These are phyloP conservation scores for Cydia fagiglandana DNA, from an alignment of 1,140 invertebrate species.

Conservation along the genomic window DNA sequence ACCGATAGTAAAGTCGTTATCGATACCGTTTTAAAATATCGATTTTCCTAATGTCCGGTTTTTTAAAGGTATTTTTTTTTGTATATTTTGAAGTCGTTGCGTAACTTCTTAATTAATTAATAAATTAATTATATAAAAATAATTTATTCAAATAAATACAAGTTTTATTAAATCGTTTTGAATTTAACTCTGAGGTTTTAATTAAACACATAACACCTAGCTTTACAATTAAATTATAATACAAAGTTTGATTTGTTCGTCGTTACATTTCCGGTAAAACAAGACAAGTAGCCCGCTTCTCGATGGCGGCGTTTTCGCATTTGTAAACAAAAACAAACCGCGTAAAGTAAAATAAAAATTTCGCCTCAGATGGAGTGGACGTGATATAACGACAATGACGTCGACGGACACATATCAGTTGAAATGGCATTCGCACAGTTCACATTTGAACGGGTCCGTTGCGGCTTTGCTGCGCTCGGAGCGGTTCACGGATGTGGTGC, in stretches of 20 bases:
- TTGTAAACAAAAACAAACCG: slow-evolving; percentile 11
- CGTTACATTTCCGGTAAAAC: slow-evolving; percentile 4
- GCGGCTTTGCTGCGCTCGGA: slow-evolving; percentile 88
- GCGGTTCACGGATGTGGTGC: slow-evolving; percentile 90
- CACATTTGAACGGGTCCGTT: slow-evolving; percentile 89
- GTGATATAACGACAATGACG: slow-evolving; percentile 55
- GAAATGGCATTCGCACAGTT: slow-evolving; percentile 91
- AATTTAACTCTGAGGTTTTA: not conserved
- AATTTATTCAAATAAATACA: not conserved
- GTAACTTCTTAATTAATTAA: not conserved
- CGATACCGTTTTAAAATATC: not conserved
- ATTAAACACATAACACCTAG: not conserved
- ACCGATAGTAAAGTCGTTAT: slow-evolving; percentile 20
- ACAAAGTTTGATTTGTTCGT: not conserved
- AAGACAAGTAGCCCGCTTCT: not conserved
- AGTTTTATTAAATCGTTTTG: not conserved
- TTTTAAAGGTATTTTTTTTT: slow-evolving; percentile 19
- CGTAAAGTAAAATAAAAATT: slow-evolving; percentile 7
- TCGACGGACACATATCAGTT: slow-evolving; percentile 89
- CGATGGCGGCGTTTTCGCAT: slow-evolving; percentile 26
- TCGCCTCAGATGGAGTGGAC: slow-evolving; percentile 23
- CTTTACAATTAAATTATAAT: not conserved
- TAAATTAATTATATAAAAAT: not conserved
- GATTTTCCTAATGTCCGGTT: slow-evolving; percentile 17
- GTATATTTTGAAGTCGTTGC: not conserved